Evolutionary conservation across 2,797 vertebrate genomes (phyloP), one percentile per base, ranked within the genome.

Genomic region (Acanthopagrus latus): DNA sequence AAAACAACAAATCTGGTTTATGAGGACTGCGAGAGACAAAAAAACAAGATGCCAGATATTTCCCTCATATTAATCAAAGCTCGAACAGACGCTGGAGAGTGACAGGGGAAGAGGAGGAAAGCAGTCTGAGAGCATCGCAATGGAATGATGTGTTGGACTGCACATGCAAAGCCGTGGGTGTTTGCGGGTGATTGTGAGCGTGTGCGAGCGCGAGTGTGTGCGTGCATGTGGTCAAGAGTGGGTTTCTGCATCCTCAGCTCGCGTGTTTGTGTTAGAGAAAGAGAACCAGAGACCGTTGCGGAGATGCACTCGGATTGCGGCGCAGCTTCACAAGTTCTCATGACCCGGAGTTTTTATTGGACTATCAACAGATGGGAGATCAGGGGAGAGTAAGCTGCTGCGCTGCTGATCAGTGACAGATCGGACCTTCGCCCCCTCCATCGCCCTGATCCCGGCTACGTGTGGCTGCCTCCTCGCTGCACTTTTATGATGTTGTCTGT

Each of bases 401-500:
- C 52, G 14, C 62, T 12, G 25, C 69, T 78, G 76, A 85, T 86
- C 50, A 33, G 81, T 83, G 84, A 88, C 90, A 77, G 82, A 81
- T 76, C 64, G 23, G 51, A 78, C 78, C 44, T 74, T 66, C 73
- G 3, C 69, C 71, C 77, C 72, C 64, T 80, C 87, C 43, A 46
- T 74, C 85, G 46, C 52, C 55, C 77, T 59, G 56, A 64, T 71
- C 76, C 78, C 38, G 14, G 74, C 80, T 74, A 63, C 12, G 68
- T 81, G 76, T 77, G 77, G 82, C 85, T 82, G 78, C 76, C 80
- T 90, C 84, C 68, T 80, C 64, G 1, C 71, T 57, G 73, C 82
- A 75, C 86, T 89, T 27, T 90, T 80, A 88, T 81, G 75, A 79
- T 82, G 82, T 71, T 90, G 88, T 86, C 86, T 85, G 90, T 89